Conservation (phyloP, 1,140 invertebrate genomes). For the Ceratosolen solmsi region DNA sequence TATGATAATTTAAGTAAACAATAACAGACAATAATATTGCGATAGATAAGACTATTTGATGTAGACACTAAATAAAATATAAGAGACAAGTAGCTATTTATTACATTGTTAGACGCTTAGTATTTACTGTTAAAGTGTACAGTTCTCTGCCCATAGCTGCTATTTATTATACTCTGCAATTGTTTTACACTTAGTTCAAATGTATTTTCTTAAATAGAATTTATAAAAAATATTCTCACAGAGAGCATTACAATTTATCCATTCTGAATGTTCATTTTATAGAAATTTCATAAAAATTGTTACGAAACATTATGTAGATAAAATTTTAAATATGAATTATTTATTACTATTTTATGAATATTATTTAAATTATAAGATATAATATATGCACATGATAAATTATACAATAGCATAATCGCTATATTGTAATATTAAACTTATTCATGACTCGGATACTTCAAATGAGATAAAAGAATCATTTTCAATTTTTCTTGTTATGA, state of each 20-base stretch:
- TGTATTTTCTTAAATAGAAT: too few relatives aligned
- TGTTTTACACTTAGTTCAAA: not conserved
- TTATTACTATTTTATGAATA: not conserved
- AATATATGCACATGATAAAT: not conserved
- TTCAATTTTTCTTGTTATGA: too few relatives aligned
- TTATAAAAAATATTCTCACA: too few relatives aligned
- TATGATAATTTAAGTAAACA: too few relatives aligned
- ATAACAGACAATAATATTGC: too few relatives aligned
- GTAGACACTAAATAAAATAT: not conserved
- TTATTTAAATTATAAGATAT: not conserved
- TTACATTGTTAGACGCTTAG: not conserved
- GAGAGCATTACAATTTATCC: too few relatives aligned
- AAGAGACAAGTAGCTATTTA: not conserved
- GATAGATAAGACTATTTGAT: too few relatives aligned
- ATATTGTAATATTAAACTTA: not conserved
- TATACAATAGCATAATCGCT: not conserved
- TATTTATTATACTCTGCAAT: not conserved
- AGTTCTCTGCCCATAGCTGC: not conserved
- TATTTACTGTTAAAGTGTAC: constrained; percentile 2
- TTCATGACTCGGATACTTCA: not conserved
- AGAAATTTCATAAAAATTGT: not conserved
- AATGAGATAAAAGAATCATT: not conserved
- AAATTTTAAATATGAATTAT: not conserved
- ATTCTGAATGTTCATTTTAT: not conserved
- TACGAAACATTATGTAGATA: not conserved